Evolutionary conservation across 2,888 invertebrate species (phyloP).

Genomic region (Cerastoderma edule): DNA sequence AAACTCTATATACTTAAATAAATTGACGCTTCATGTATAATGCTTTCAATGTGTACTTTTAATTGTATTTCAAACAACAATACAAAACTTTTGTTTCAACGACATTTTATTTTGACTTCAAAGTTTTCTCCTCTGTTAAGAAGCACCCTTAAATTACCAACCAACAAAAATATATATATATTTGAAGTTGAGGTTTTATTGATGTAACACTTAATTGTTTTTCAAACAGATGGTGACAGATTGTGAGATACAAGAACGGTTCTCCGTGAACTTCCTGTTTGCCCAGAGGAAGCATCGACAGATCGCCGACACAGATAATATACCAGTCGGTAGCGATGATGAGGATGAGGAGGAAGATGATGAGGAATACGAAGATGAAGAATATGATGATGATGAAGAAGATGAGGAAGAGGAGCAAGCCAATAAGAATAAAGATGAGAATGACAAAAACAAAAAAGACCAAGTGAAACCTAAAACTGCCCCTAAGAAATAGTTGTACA

Average conservation of each 20-base stretch:
- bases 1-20: no score
- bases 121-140: no score
- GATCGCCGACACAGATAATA: constrained; percentile 6
- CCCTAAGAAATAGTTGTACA: no score
- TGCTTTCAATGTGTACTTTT: no score
- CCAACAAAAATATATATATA: neutral
- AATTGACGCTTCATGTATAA: no score
- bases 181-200: no score
- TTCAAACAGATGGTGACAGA: constrained; percentile 69
- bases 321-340: neutral
- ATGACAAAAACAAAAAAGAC: constrained; percentile 11
- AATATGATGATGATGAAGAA: constrained; percentile 15
- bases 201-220: constrained; percentile 5
- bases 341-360: constrained; percentile 2
- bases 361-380: constrained; percentile 10
- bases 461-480: no score
- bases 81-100: no score
- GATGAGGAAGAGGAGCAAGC: constrained; percentile 1
- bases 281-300: constrained; percentile 17
- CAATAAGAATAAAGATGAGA: neutral
- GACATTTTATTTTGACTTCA: no score
- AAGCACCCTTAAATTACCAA: neutral
- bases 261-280: constrained; percentile 65
- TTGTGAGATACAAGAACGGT: constrained; percentile 66
- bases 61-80: no score